Evolutionary conservation across 2,888 invertebrate genomes (phyloP).

Genomic region (Eupithecia abbreviata): DNA sequence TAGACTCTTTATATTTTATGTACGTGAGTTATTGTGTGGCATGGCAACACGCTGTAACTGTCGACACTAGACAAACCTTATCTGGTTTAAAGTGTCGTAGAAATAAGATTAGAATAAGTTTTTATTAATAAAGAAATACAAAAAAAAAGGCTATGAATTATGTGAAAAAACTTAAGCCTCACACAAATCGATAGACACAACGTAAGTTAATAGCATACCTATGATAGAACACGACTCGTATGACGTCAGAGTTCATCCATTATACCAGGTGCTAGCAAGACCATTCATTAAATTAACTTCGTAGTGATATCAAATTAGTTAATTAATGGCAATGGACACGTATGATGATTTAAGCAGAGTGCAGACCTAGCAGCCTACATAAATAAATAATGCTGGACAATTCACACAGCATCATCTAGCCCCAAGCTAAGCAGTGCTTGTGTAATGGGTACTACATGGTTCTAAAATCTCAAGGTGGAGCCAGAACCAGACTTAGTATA

Average conservation of each 20-base stretch:
- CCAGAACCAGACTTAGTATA: neutral
- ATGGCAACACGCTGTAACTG: too few relatives aligned
- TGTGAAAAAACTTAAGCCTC: neutral
- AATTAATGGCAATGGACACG: slow-evolving; percentile 20
- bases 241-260: slow-evolving; percentile 5
- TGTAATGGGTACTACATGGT: too few relatives aligned
- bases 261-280: slow-evolving; percentile 7
- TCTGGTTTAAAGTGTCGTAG: too few relatives aligned
- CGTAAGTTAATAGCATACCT: neutral
- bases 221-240: neutral
- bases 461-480: neutral
- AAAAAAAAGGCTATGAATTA: neutral
- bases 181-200: neutral
- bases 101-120: too few relatives aligned
- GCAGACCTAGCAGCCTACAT: neutral
- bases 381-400: neutral
- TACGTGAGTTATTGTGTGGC: too few relatives aligned
- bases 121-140: too few relatives aligned
- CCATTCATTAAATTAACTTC: slow-evolving; percentile 24
- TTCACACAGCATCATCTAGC: too few relatives aligned
- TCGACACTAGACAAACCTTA: too few relatives aligned
- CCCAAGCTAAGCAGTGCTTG: too few relatives aligned
- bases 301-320: slow-evolving; percentile 29
- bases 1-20: too few relatives aligned
- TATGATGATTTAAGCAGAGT: neutral